Evolutionary conservation across 2,797 vertebrate species (phyloP).

Genomic region (Crocodylus rhombifer): DNA sequence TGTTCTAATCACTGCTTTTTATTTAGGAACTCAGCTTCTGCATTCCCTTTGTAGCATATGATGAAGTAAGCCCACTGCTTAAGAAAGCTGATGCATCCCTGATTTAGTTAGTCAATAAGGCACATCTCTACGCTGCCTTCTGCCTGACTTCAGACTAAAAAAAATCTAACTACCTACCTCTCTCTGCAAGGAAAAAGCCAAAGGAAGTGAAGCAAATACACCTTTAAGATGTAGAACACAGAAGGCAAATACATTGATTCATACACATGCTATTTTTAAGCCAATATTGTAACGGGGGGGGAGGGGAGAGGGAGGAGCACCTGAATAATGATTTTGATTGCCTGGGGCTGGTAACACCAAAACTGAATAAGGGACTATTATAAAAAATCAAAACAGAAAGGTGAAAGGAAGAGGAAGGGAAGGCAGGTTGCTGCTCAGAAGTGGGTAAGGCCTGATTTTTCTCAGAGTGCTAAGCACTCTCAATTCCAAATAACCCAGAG

Average conservation of each 20-base stretch:
- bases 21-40: too few species aligned
- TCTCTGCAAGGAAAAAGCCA: neutral
- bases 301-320: too few species aligned
- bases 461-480: neutral
- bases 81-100: too few species aligned
- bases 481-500: neutral
- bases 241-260: neutral
- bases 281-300: neutral
- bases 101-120: too few species aligned
- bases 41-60: too few species aligned
- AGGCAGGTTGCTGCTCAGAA: neutral
- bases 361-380: neutral
- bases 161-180: too few species aligned
- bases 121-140: too few species aligned
- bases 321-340: neutral
- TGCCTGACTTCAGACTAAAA: too few species aligned
- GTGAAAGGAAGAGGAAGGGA: neutral
- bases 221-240: neutral
- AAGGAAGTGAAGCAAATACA: neutral
- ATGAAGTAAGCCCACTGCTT: too few species aligned
- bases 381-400: neutral
- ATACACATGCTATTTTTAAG: neutral
- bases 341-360: neutral
- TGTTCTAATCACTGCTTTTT: too few species aligned
- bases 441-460: neutral